These are phyloP conservation scores for Semicossyphus pulcher DNA, from an alignment of 2,113 vertebrate species.

Conservation along the genomic window DNA sequence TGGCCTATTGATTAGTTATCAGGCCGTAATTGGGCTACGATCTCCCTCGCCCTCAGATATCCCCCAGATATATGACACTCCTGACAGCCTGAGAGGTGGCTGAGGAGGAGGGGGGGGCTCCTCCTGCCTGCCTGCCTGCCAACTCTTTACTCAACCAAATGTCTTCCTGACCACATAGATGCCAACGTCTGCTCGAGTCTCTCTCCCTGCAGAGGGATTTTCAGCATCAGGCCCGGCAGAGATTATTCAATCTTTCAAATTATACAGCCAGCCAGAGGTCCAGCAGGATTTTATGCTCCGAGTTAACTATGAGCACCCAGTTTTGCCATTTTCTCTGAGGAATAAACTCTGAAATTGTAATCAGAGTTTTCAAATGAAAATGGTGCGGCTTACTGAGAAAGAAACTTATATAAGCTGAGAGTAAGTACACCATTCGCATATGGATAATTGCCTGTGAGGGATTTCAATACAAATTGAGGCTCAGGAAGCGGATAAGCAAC, in stretches of 20 bases:
- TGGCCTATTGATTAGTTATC: constrained; percentile 99
- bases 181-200: constrained; percentile 68
- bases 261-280: constrained; percentile 65
- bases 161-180: constrained; percentile 75
- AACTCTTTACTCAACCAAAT: constrained; percentile 81
- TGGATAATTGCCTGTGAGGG: constrained; percentile 84
- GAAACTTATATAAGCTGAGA: constrained; percentile 82
- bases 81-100: constrained; percentile 92
- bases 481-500: constrained; percentile 83
- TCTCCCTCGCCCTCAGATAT: constrained; percentile 90
- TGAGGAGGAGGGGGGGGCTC: constrained; percentile 88
- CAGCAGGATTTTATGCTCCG: constrained; percentile 69
- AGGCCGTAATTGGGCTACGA: constrained; percentile 98
- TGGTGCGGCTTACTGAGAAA: constrained; percentile 79
- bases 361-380: constrained; percentile 83
- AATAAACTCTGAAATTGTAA: constrained; percentile 83
- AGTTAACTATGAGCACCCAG: constrained; percentile 67
- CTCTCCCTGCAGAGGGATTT: constrained; percentile 63
- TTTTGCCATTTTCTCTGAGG: constrained; percentile 67
- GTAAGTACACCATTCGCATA: constrained; percentile 81
- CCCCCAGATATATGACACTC: constrained; percentile 96
- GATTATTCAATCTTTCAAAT: constrained; percentile 77
- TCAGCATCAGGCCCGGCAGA: constrained; percentile 59
- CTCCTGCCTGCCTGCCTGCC: constrained; percentile 87
- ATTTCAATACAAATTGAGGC: constrained; percentile 85